These are phyloP conservation scores for Gandaritis pyraliata DNA, from an alignment of 2,888 invertebrate genomes.

Conservation along the genomic window DNA sequence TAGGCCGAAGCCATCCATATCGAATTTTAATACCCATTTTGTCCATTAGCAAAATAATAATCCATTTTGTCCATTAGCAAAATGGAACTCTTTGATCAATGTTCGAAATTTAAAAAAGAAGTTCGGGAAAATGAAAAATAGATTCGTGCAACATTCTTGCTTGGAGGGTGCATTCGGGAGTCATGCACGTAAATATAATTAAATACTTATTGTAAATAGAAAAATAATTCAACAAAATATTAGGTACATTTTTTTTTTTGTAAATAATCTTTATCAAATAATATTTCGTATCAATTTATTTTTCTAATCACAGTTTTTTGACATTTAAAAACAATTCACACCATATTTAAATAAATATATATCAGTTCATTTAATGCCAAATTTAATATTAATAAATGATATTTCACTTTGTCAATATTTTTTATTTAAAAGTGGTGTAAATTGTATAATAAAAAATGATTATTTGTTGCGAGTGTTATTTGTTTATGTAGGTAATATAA, in stretches of 20 bases:
- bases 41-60: slow-evolving; percentile 51
- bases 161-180: slow-evolving; percentile 79
- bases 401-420: neutral
- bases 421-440: slow-evolving; percentile 11
- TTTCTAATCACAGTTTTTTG: slow-evolving; percentile 30
- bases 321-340: slow-evolving; percentile 23
- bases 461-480: slow-evolving; percentile 18
- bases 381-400: neutral
- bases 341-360: slow-evolving; percentile 22
- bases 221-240: slow-evolving; percentile 31
- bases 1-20: slow-evolving; percentile 52
- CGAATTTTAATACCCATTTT: slow-evolving; percentile 41
- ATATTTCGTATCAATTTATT: slow-evolving; percentile 8
- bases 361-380: too few relatives aligned
- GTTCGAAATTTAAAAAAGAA: slow-evolving; percentile 61
- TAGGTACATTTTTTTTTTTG: too few relatives aligned
- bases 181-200: slow-evolving; percentile 76
- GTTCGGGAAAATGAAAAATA: slow-evolving; percentile 59
- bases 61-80: slow-evolving; percentile 34
- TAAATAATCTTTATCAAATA: too few relatives aligned
- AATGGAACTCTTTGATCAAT: slow-evolving; percentile 73
- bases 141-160: slow-evolving; percentile 82
- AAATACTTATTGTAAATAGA: slow-evolving; percentile 55
- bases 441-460: slow-evolving; percentile 17
- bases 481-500: too few relatives aligned